Base-by-base conservation (phyloP, 2,113 vertebrate species). In the Polypterus senegalus region DNA sequence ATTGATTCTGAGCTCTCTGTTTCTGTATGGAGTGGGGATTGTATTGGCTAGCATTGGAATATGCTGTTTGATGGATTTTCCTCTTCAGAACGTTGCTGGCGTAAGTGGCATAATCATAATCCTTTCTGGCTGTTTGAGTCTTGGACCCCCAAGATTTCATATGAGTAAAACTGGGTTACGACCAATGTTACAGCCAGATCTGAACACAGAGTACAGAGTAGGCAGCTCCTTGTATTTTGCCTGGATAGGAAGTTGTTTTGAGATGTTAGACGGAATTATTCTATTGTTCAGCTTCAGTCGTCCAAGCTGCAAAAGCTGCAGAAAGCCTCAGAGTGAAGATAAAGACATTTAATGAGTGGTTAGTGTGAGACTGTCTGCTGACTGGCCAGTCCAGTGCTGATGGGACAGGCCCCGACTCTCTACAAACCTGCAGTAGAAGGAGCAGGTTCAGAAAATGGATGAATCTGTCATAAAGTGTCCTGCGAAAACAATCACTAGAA, bases 61-160 rank as follows among this genome's bases (percentile, higher is more conserved):
- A n/a, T 77, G 86, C 5, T 87, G 86, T 58, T 88, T 84, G 86
- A 83, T 78, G 1, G 84, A 87, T 62, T 65, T 82, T 1, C 84
- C 86, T 1, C 77, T 85, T 9, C 77, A 83, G 47, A 81, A 78
- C 5, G 74, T 87, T 1, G 78, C 83, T 1, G 83, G 79, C 1
- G 74, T 78, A 4, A 83, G 86, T 1, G 86, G 84, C 7, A 63
- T 83, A 49, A 59, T 88, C 65, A 81, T 88, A 66, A 79, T 75
- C 51, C 59, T 76, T 8, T 76, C 81, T 0, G 84, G 86, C 49
- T 47, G 83, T 57, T 73, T 87, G 48, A 81, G 84, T 66, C 69
- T 88, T 46, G 73, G 72, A 0, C 81, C 84, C 0, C 69, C 86
- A 7, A 77, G 73, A 6, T 72, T 85, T 45, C 87, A 87, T 75